Evolutionary conservation across 2,113 vertebrate genomes (phyloP).

Genomic region (Maccullochella peelii): DNA sequence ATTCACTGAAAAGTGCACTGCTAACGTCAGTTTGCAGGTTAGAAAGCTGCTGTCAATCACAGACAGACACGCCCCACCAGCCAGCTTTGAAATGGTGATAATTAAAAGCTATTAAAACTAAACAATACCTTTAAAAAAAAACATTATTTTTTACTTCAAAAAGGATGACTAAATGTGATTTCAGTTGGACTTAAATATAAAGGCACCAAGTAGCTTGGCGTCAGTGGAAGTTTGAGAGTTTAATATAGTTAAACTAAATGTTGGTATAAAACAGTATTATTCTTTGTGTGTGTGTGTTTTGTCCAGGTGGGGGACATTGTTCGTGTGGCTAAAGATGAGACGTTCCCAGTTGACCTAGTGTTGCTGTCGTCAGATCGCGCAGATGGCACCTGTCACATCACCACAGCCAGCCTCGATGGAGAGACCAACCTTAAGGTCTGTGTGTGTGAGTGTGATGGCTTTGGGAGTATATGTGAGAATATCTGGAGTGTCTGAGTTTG

Average conservation of each 20-base stretch:
- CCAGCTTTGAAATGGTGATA: not conserved
- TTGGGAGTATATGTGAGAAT: not conserved
- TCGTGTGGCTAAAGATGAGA: conserved; percentile 98
- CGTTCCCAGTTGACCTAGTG: conserved; percentile 95
- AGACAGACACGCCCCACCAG: not conserved
- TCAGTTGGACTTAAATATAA: not conserved
- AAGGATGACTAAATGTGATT: not conserved
- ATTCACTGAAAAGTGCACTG: not conserved
- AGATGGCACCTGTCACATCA: conserved; percentile 96
- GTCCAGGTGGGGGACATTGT: conserved; percentile 97
- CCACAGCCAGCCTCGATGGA: conserved; percentile 96
- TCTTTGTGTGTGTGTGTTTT: not conserved
- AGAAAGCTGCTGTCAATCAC: not conserved
- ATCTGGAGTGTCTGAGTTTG: not conserved
- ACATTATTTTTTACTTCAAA: not conserved
- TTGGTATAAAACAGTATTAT: not conserved
- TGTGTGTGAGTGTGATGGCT: not conserved
- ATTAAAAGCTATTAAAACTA: not conserved
- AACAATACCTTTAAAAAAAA: not conserved
- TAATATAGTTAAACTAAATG: not conserved
- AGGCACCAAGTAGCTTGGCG: not conserved
- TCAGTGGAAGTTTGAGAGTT: too few relatives aligned
- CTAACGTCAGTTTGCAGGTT: not conserved
- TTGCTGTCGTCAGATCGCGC: conserved; percentile 93
- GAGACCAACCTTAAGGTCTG: conserved; percentile 97